Conservation (phyloP, 2,113 vertebrate genomes). For the Mobula birostris region DNA sequence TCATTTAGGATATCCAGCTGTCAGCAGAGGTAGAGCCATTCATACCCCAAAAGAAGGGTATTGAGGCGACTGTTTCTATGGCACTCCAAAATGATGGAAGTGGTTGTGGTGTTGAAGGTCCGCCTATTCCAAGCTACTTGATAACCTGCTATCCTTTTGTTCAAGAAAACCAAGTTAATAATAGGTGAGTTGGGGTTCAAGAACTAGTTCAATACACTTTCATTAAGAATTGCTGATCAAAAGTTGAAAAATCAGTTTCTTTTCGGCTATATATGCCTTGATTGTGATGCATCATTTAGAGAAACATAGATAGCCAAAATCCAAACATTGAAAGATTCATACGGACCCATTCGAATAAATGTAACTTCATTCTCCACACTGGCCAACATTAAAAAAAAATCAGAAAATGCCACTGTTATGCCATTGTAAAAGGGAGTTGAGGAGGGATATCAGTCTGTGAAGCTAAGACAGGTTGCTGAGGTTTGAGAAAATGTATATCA, state of each 20-base stretch:
- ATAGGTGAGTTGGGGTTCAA: slow-evolving; percentile 67
- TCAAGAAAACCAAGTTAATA: slow-evolving; percentile 91
- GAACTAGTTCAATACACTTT: neutral
- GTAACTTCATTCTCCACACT: neutral
- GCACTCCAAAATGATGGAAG: slow-evolving; percentile 74
- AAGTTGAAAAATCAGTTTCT: neutral
- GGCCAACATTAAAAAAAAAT: neutral
- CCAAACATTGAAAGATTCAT: too few relatives aligned
- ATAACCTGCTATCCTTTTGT: slow-evolving; percentile 98
- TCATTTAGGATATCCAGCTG: slow-evolving; percentile 83
- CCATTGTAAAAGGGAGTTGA: too few relatives aligned
- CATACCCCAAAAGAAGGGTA: slow-evolving; percentile 91
- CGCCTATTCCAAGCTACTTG: slow-evolving; percentile 92
- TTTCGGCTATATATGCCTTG: neutral
- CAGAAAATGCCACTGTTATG: neutral
- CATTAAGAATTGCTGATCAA: neutral
- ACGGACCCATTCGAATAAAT: too few relatives aligned
- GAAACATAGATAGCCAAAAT: too few relatives aligned
- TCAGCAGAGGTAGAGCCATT: slow-evolving; percentile 97
- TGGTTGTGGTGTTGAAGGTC: slow-evolving; percentile 70
- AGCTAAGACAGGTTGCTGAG: neutral
- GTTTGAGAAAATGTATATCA: neutral
- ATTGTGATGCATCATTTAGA: neutral
- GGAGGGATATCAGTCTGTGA: neutral
- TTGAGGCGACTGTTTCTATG: slow-evolving; percentile 81